phyloP scores from a whole-genome alignment of 2,113 vertebrate genomes.

The Leuciscus idus region DNA sequence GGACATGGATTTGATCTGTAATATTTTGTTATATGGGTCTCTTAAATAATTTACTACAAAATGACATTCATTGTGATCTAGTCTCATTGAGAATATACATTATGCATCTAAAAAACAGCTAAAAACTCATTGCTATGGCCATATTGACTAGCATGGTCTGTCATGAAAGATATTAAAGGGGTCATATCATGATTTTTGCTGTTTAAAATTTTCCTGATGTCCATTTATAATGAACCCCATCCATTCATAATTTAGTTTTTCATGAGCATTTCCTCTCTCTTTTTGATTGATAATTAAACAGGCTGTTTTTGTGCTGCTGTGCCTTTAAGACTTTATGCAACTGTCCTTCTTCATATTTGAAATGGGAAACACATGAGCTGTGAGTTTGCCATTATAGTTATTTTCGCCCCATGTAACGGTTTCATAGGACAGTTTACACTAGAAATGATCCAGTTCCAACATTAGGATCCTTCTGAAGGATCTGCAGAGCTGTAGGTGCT shows the following conservation, averaged over 20 bases:
- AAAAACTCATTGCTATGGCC: background rate
- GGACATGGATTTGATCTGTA: background rate
- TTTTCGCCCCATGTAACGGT: background rate
- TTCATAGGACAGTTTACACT: background rate
- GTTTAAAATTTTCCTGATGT: background rate
- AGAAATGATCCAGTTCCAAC: background rate
- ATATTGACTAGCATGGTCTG: background rate
- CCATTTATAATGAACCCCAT: background rate
- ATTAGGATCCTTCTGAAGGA: background rate
- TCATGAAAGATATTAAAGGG: constrained; percentile 4
- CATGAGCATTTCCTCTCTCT: background rate
- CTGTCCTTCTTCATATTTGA: background rate
- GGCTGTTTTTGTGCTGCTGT: background rate
- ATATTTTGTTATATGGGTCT: background rate
- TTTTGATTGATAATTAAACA: background rate
- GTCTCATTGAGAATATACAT: constrained; percentile 9
- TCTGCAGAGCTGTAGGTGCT: background rate
- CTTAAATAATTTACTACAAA: constrained; percentile 9
- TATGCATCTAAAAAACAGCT: background rate
- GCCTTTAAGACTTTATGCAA: constrained; percentile 7
- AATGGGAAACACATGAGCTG: background rate
- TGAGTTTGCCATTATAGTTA: background rate
- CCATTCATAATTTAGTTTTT: background rate
- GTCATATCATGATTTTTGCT: background rate
- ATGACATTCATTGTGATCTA: constrained; percentile 6